Base-by-base conservation (phyloP, 1,140 invertebrate genomes). In the Zaprionus kolodkinae region DNA sequence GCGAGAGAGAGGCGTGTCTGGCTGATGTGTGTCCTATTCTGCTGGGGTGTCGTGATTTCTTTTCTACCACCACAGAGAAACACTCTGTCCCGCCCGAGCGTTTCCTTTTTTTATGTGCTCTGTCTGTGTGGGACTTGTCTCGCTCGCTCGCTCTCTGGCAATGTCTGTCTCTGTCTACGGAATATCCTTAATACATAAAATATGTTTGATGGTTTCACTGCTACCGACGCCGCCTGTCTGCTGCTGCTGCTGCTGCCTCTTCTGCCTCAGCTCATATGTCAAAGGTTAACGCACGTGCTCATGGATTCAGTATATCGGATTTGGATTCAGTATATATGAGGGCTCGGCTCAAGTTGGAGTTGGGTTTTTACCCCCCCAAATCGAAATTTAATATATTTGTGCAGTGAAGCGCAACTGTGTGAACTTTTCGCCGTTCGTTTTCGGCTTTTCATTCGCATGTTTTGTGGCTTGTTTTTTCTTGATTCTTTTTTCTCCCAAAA, bases 301-400 rank as follows among this genome's bases (percentile, higher is more conserved):
- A 74, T 77, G 81, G 81, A 79, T 72, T 76, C 68, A 69, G 65
- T 72, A 69, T 66, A 70, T 74, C 66, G 72, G 50, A 74, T 74
- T 73, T 52, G 70, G 64, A 64, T 55, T 59, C 63, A 67, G 27
- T 43, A 35, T 30, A 48, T 15, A 21, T 21, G 2, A 1, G 21
- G 21, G 36, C n/a, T 21, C 15, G 50, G 38, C 36, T 45, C 38
- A 36, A 25, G 38, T 48, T 30, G 17, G 61, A 71, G 68, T 45
- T 57, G 6, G 55, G 62, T 25, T 59, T 70, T 54, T n/a, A 27
- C 30, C 7, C 9, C 13, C 27, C 55, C 80, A 84, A 89, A 87
- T 88, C 85, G 85, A 89, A 89, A 89, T 89, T 85, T 89, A 89
- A 89, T 89, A 89, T 89, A 85, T 85, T 81, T 78, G 78, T 78